Conservation (phyloP, 2,113 vertebrate species). For the Arvicanthis niloticus region DNA sequence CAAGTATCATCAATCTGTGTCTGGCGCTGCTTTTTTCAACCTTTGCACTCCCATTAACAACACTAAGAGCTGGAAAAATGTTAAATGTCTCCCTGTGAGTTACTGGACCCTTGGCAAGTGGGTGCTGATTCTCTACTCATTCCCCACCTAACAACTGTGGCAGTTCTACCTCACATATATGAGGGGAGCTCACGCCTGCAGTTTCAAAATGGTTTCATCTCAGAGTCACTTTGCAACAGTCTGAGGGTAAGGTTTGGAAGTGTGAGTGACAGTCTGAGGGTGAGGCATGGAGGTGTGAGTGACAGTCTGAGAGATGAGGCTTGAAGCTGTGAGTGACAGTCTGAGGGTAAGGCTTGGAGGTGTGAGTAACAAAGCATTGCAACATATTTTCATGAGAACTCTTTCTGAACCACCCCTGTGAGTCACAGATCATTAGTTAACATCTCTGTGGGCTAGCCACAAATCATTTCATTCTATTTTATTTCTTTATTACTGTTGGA, state of each 20-base stretch:
- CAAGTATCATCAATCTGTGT: not conserved
- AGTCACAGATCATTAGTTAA: not conserved
- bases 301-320: too few species aligned
- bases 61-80: not conserved
- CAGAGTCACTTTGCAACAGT: not conserved
- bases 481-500: constrained; percentile 11
- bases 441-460: constrained; percentile 1
- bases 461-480: constrained; percentile 15
- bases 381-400: constrained; percentile 50
- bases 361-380: not conserved
- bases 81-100: not conserved
- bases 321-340: not conserved
- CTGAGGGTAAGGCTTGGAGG: too few species aligned
- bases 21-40: not conserved
- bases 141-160: not conserved
- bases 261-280: not conserved
- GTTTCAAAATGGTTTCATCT: not conserved
- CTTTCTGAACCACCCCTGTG: constrained; percentile 41
- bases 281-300: not conserved
- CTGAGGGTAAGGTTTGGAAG: not conserved
- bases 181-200: not conserved
- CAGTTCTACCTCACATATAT: not conserved
- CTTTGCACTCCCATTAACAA: not conserved
- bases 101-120: not conserved
- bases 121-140: not conserved